Base-by-base conservation (phyloP, 1,140 invertebrate species). In the Drosophila simulans region DNA sequence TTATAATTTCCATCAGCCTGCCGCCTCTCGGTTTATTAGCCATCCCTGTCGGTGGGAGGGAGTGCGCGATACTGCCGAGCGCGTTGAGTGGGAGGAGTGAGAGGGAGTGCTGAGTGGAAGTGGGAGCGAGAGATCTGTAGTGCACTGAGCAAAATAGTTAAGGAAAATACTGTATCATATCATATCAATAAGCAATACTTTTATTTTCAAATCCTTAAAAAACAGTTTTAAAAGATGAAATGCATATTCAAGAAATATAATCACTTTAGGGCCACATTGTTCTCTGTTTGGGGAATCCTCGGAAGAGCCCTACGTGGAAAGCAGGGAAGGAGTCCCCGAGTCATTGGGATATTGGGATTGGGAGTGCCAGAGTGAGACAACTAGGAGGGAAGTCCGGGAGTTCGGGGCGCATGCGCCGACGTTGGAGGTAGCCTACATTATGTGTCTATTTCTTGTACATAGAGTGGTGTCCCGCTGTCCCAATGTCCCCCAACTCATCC, bases 391-490 rank as follows among this genome's bases (percentile, higher is more conserved):
- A 66, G 64, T 27, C 52, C 43, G 34, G 34, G 49, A 48, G 80
- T 54, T 51, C 20, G 52, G 42, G 51, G 57, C 62, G 79, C 73
- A 77, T 83, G 79, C 74, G 64, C 64, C 73, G 40, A 52, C 51
- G 22, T 17, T 53, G 62, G 59, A 25, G 68, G 84, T 89, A 84
- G 79, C 84, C 84, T 89, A 89, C 80, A 89, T 89, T 78, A 89
- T 89, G 84, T 89, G 84, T 71, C 84, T 89, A 89, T 80, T 39
- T 25, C 27, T 46, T 59, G 46, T 40, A 66, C 65, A 71, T 71
- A 71, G 65, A 48, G 51, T 13, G 27, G 20, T 35, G 63, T 43
- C 42, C 1, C 2, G 5, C 12, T 1, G 7, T 22, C 42, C 1
- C 2, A 3, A 8, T 1, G 7, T 22, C 10, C 35, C 27, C 58